A percentile compares a stretch with the other conserved stretches of the same genome.
Evolutionary conservation across 2,888 invertebrate genomes (phyloP).

Genomic region (Drosophila neotestacea): DNA sequence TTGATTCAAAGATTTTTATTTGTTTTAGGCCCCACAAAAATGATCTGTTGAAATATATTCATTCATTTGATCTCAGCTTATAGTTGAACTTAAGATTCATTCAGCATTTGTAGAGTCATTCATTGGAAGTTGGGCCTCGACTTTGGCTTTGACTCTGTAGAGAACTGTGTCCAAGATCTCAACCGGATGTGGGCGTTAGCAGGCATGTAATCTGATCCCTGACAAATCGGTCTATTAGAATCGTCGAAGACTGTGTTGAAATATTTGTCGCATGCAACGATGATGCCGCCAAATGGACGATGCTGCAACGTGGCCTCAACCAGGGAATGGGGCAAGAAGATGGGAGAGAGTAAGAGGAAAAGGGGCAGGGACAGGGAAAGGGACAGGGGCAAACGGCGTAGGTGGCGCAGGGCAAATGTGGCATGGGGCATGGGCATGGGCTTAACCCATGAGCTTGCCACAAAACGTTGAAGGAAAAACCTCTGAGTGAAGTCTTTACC

Average conservation of each 20-base stretch:
- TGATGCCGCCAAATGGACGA: constrained; percentile 60
- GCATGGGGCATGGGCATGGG: constrained; percentile 42
- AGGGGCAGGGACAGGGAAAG: neutral
- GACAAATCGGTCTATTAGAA: constrained; percentile 85
- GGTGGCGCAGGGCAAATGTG: constrained; percentile 71
- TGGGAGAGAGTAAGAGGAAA: neutral
- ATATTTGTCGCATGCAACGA: constrained; percentile 82
- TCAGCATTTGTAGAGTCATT: constrained; percentile 57
- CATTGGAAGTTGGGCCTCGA: constrained; percentile 25
- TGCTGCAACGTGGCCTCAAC: constrained; percentile 12
- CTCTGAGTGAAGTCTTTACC: constrained; percentile 35
- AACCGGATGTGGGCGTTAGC: constrained; percentile 84
- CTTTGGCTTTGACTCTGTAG: constrained; percentile 4
- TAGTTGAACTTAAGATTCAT: constrained; percentile 50
- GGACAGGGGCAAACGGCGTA: constrained; percentile 49
- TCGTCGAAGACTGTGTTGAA: constrained; percentile 82
- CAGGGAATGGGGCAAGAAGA: neutral
- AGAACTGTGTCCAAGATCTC: constrained; percentile 39
- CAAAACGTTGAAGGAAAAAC: constrained; percentile 40
- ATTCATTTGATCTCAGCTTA: constrained; percentile 44
- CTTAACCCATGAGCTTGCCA: constrained; percentile 48
- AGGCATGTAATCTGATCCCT: constrained; percentile 83
- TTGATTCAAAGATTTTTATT: constrained; percentile 1
- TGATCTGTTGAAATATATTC: constrained; percentile 42
- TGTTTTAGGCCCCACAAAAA: neutral